Percentiles rank a stretch among this genome's conserved stretches.
Evolutionary conservation across 2,113 vertebrate genomes (phyloP).

Genomic region (Halichoeres trimaculatus): DNA sequence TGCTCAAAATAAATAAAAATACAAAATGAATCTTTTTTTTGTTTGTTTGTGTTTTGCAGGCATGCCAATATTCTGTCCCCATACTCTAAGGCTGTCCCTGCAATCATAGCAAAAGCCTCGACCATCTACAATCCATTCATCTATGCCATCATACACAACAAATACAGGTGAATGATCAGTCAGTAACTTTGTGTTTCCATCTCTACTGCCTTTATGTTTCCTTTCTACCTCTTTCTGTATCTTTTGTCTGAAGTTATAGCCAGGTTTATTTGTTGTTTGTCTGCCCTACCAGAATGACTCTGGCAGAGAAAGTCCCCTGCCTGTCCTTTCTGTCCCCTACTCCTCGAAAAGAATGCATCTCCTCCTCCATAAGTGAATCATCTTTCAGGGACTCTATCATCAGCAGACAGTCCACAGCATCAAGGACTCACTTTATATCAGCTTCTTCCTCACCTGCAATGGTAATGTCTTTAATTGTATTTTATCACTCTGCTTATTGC

Average conservation of each 20-base stretch:
- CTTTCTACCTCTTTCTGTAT: neutral
- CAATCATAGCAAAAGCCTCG: constrained; percentile 94
- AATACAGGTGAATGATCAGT: constrained; percentile 88
- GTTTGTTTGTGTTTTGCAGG: constrained; percentile 70
- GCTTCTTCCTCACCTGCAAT: constrained; percentile 38
- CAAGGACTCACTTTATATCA: constrained; percentile 65
- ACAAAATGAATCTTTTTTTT: neutral
- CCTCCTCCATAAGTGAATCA: constrained; percentile 84
- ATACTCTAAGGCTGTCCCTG: constrained; percentile 91
- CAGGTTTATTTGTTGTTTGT: neutral
- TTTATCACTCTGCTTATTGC: neutral
- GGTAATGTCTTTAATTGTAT: constrained; percentile 37
- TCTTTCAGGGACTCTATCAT: constrained; percentile 79
- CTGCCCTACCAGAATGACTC: constrained; percentile 84
- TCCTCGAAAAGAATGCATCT: constrained; percentile 78
- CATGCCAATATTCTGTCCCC: constrained; percentile 88
- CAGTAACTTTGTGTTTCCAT: no score
- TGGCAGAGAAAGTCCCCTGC: constrained; percentile 89
- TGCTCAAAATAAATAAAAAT: neutral
- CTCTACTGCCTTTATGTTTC: no score
- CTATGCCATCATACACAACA: constrained; percentile 93
- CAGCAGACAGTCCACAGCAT: constrained; percentile 76
- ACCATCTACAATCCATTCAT: constrained; percentile 96
- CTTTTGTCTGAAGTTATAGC: neutral
- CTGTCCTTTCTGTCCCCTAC: constrained; percentile 84